These are phyloP conservation scores for Lycocerus yunnanus DNA, from an alignment of 2,888 invertebrate species.

Conservation along the genomic window DNA sequence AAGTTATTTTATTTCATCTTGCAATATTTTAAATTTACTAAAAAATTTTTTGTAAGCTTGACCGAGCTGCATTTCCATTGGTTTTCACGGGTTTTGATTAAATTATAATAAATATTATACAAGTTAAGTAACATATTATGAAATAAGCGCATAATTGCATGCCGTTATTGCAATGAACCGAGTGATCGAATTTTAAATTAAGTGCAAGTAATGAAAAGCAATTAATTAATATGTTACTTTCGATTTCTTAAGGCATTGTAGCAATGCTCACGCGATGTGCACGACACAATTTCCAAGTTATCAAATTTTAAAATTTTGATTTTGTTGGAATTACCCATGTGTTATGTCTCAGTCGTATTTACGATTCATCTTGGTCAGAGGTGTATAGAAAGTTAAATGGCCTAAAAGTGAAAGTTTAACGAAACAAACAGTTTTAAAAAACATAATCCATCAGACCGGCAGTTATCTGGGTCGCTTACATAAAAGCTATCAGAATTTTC, in stretches of 20 bases:
- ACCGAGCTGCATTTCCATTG: no score
- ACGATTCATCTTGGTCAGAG: not conserved
- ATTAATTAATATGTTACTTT: not conserved
- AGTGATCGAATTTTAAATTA: not conserved
- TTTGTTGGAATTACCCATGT: not conserved
- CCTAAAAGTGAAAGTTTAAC: conserved; percentile 22
- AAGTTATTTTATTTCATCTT: no score
- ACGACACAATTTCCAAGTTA: not conserved
- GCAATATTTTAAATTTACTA: no score
- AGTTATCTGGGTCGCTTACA: conserved; percentile 27
- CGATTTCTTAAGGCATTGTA: not conserved
- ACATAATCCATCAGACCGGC: conserved; percentile 17
- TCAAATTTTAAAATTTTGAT: not conserved
- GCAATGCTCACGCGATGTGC: not conserved
- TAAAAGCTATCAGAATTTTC: conserved; percentile 8
- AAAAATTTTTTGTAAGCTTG: no score
- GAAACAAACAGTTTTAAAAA: not conserved
- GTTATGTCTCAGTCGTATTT: no score
- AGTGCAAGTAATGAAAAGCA: not conserved
- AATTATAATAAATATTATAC: not conserved
- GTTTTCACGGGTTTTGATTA: not conserved
- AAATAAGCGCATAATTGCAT: not conserved
- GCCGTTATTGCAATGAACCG: not conserved
- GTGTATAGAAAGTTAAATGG: conserved; percentile 9
- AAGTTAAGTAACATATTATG: not conserved